phyloP scores from a whole-genome alignment of 2,113 vertebrate species.

The Rafetus swinhoei region DNA sequence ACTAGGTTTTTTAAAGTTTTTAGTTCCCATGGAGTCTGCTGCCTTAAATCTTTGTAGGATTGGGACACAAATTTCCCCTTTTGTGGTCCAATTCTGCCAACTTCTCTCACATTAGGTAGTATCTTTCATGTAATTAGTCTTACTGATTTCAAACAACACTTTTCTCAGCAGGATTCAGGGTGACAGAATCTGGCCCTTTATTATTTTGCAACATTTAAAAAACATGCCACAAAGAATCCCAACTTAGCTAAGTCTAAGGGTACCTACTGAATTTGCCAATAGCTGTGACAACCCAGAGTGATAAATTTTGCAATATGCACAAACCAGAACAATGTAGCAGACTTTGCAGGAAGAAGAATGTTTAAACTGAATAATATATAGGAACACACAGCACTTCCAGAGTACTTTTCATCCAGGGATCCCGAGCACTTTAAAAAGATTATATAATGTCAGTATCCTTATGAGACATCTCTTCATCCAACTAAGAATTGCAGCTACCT shows the following conservation, averaged over 20 bases:
- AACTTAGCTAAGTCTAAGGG: background rate
- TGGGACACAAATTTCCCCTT: background rate
- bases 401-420: background rate
- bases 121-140: background rate
- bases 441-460: slow-evolving; percentile 1
- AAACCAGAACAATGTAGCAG: slow-evolving; percentile 1
- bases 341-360: background rate
- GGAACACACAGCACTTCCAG: background rate
- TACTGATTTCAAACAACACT: background rate
- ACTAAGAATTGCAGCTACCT: slow-evolving; percentile 30
- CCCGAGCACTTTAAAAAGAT: background rate
- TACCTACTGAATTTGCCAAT: background rate
- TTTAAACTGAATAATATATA: background rate
- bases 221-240: background rate
- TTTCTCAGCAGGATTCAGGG: background rate
- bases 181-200: background rate
- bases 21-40: background rate
- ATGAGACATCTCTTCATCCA: slow-evolving; percentile 24
- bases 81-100: rapidly evolving
- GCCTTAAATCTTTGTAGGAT: background rate
- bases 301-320: background rate
- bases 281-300: background rate
- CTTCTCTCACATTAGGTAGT: background rate
- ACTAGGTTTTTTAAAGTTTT: rapidly evolving
- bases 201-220: background rate